Conservation (phyloP, 1,140 invertebrate genomes). For the Drosophila lini region DNA sequence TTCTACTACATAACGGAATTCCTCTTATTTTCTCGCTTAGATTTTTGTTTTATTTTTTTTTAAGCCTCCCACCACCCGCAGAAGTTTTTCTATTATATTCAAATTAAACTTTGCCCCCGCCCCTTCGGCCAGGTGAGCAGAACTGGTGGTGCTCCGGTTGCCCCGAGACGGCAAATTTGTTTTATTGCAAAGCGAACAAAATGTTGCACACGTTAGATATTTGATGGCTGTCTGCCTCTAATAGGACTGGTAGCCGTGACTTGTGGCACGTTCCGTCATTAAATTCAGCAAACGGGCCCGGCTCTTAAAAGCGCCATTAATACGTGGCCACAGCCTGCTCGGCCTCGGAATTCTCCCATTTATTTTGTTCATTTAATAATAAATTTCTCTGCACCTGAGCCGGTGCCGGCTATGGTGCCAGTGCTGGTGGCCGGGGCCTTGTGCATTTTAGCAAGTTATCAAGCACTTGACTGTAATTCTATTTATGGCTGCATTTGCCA, state of each 20-base stretch:
- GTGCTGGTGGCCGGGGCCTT: slow-evolving; percentile 6
- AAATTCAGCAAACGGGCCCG: slow-evolving; percentile 49
- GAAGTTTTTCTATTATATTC: slow-evolving; percentile 82
- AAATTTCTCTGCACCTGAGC: slow-evolving; percentile 56
- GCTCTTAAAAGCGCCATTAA: slow-evolving; percentile 49
- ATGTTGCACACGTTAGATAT: slow-evolving; percentile 52
- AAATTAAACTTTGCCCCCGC: slow-evolving; percentile 75
- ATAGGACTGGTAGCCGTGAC: slow-evolving; percentile 38
- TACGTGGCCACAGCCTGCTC: slow-evolving; percentile 36
- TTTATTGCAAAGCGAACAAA: slow-evolving; percentile 39
- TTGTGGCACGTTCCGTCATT: slow-evolving; percentile 70
- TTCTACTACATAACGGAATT: not conserved
- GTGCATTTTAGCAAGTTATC: slow-evolving; percentile 76
- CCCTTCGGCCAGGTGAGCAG: slow-evolving; percentile 2
- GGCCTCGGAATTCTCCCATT: slow-evolving; percentile 14
- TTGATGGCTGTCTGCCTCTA: slow-evolving; percentile 40
- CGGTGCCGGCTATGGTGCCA: slow-evolving; percentile 3
- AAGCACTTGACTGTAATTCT: slow-evolving; percentile 80
- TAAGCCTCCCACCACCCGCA: slow-evolving; percentile 2
- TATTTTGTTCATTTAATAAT: slow-evolving; percentile 64
- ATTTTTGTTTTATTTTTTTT: slow-evolving; percentile 12
- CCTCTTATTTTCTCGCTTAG: not conserved
- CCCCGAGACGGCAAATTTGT: slow-evolving; percentile 35
- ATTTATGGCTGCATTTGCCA: slow-evolving; percentile 77
- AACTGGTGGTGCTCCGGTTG: slow-evolving; percentile 41